phyloP scores from a whole-genome alignment of 2,888 invertebrate species.

The Podabrus alpinus region DNA sequence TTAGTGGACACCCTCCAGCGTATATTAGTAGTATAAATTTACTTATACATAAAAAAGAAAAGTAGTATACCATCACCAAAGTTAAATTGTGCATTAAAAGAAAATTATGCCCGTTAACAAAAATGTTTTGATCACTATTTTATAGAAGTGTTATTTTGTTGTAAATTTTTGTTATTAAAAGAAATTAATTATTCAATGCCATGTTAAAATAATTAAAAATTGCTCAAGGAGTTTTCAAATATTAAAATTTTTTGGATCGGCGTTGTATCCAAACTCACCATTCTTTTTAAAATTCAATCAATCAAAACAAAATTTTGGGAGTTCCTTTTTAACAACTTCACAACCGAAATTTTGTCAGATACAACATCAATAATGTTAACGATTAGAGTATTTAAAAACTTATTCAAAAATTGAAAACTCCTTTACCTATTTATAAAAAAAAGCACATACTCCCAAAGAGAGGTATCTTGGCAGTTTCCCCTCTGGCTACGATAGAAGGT shows the following conservation, averaged over 20 bases:
- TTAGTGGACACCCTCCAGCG: neutral
- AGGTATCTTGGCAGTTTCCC: conserved; percentile 79
- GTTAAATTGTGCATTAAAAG: neutral
- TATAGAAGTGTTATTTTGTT: neutral
- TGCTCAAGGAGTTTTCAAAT: neutral
- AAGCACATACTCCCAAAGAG: conserved; percentile 82
- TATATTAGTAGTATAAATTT: neutral
- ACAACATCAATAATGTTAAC: neutral
- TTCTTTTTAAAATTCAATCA: neutral
- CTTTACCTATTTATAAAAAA: conserved; percentile 17
- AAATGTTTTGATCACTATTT: conserved; percentile 4
- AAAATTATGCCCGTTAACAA: neutral
- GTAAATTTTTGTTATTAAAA: neutral
- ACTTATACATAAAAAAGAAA: neutral
- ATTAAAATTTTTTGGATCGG: neutral
- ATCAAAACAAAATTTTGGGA: neutral
- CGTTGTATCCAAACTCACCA: neutral
- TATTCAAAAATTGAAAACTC: conserved; percentile 5
- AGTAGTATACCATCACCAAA: neutral
- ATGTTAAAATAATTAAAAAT: neutral
- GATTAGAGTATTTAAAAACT: neutral
- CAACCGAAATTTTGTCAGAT: neutral
- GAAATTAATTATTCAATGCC: neutral
- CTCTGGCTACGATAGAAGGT: conserved; percentile 88
- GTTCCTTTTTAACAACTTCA: too few relatives aligned